Conservation (phyloP, 2,113 vertebrate genomes). For the Rhinoptilus africanus region DNA sequence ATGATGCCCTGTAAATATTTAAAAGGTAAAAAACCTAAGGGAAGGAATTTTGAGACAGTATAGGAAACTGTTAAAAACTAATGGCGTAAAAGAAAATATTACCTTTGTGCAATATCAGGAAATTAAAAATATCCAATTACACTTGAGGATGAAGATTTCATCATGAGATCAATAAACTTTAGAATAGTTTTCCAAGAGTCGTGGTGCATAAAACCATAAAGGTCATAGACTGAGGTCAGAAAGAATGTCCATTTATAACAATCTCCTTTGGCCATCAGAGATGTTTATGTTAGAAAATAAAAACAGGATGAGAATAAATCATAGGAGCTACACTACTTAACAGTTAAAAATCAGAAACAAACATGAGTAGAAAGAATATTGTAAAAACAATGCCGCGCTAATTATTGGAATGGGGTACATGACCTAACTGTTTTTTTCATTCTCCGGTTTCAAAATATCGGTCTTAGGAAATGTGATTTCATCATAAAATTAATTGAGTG, state of each 20-base stretch:
- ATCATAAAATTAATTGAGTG: neutral
- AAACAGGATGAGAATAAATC: neutral
- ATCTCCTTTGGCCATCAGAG: neutral
- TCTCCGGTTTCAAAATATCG: neutral
- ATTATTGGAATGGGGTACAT: neutral
- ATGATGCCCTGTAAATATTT: conserved; percentile 2
- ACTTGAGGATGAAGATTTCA: neutral
- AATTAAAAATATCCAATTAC: conserved; percentile 13
- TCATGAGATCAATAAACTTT: conserved; percentile 13
- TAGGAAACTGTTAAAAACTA: conserved; percentile 1
- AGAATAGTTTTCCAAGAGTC: neutral
- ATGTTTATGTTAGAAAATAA: neutral
- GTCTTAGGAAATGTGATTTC: neutral
- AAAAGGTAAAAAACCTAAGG: neutral
- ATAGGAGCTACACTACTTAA: neutral
- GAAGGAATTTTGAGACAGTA: neutral
- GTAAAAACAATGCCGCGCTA: neutral
- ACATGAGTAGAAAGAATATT: neutral
- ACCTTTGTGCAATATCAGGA: neutral
- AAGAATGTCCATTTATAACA: neutral
- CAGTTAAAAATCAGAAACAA: neutral
- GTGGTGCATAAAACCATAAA: neutral
- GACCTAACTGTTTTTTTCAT: neutral
- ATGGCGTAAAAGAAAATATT: conserved; percentile 5
- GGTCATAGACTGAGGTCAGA: neutral